Evolutionary conservation across 2,113 vertebrate genomes (phyloP), one percentile per base, ranked within the genome.

Genomic region (Nerophis lumbriciformis): DNA sequence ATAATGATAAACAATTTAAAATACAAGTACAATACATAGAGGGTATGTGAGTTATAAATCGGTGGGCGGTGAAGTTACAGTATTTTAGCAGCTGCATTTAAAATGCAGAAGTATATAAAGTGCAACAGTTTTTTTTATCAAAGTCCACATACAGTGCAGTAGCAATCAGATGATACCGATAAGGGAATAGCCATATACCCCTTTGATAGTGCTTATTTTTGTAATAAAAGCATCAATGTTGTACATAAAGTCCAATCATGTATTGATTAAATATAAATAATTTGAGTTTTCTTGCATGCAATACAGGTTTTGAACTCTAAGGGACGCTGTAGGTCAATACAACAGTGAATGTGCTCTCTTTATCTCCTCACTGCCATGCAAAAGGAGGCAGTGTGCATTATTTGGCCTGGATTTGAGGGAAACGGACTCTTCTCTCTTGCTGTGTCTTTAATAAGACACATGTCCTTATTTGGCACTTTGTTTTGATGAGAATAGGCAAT

Each of bases 241-340:
- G 42, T 44, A 11, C 42, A 44, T 9, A 44, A 44, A 44, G 11
- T 10, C 11, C 50, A 28, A 1, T 5, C 50, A 5, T 28, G 7
- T 52, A 52, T 5, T 52, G 50, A 28, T 12, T 2, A 28, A 50
- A 19, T 9, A 52, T n/a, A 21, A 51, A 51, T 21, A 0, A 6
- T 10, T 44, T 44, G 42, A 44, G 42, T 10, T 44, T 10, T 11
- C 42, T 11, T 44, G 42, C 10, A 28, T 52, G 50, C 19, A 52
- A 16, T 71, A 9, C 57, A 7, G 0, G 4, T 49, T 59, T 61
- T 58, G 53, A 8, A 67, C 80, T 74, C 7, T 69, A 67, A 76
- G 80, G 36, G 76, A 76, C 80, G 80, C 80, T 82, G 76, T 82
- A 72, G 80, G 38, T 60, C 47, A 72, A 71, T 56, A 9, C 5